Base-by-base conservation (phyloP, 2,888 invertebrate species). In the Lamellibrachia columna region DNA sequence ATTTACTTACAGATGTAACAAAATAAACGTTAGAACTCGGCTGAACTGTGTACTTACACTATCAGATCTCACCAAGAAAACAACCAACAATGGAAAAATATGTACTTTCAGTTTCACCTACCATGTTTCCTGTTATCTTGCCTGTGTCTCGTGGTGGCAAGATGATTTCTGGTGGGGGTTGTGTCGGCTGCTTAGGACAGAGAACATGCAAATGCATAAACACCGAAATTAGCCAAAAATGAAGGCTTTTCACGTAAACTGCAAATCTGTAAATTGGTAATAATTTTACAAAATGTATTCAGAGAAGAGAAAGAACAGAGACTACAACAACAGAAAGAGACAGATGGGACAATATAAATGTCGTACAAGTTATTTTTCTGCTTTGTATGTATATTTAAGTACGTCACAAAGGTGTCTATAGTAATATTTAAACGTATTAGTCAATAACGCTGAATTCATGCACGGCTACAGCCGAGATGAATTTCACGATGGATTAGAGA, bases 51-150 rank as follows among this genome's bases (percentile, higher is more conserved):
- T 75, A 75, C 75, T 22, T 75, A 15, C n/a, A 75, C 22, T 75
- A 75, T 15, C 75, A 75, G 15, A 75, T 15, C 15, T 7, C 11
- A 60, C n/a, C 15, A 22, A 22, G 75, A 75, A 75, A 15, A 75
- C 75, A 22, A n/a, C 75, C 15, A 75, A 75, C 22, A 22, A 22
- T n/a, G 2, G 1, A 22, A n/a, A 75, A 75, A 6, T 75, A 75
- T 22, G 15, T 75, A 75, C 75, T 75, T 75, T 75, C 75, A 75
- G 75, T 75, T 75, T 75, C 15, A 75, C 93, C 92, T 92, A 94
- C 94, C 93, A 90, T 92, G 22, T 92, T 75, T 60, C 93, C 92
- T 22, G 52, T 53, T 28, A 93, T 90, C 8, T 52, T 92, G 52
- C 52, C 90, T 6, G 92, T 92, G 58, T 93, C 93, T 53, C 90